These are phyloP conservation scores for Chondrilla cf. caribensis DNA, from an alignment of 37 sponge, comb jelly and placozoan genomes.

Conservation along the genomic window DNA sequence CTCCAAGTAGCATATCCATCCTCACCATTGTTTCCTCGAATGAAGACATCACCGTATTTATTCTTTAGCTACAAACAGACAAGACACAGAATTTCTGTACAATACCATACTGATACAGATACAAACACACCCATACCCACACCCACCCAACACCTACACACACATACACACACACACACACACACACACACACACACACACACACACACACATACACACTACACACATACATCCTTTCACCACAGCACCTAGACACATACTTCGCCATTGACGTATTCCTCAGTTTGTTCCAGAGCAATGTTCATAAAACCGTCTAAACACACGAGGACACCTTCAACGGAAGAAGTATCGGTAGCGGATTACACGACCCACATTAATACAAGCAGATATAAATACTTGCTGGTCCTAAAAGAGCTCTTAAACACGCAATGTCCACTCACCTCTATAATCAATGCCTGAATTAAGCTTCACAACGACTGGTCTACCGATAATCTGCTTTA, in stretches of 20 bases:
- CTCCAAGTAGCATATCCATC: neutral
- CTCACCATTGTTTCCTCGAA: constrained; percentile 97
- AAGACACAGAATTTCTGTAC: no score
- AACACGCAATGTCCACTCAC: no score
- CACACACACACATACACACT: neutral
- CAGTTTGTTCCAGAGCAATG: constrained; percentile 98
- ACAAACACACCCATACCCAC: no score
- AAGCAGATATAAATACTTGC: neutral
- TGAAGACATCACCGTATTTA: constrained; percentile 99
- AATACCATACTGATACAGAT: no score
- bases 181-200: no score
- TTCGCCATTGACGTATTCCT: constrained; percentile 98
- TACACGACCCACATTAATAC: neutral
- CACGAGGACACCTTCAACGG: constrained; percentile 69
- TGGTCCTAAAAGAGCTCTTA: no score
- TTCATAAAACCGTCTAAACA: constrained; percentile 99
- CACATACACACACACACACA: no score
- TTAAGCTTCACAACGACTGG: constrained; percentile 96
- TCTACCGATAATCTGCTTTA: constrained; percentile 95
- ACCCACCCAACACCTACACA: no score
- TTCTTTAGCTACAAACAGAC: constrained; percentile 77
- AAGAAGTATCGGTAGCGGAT: constrained; percentile 11
- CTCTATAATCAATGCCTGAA: constrained; percentile 99
- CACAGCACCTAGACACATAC: no score
- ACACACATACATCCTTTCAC: neutral